A percentile compares a stretch with the other conserved stretches of the same genome.
Conservation (phyloP, 2,888 invertebrate genomes). For the Platynereis dumerilii region DNA sequence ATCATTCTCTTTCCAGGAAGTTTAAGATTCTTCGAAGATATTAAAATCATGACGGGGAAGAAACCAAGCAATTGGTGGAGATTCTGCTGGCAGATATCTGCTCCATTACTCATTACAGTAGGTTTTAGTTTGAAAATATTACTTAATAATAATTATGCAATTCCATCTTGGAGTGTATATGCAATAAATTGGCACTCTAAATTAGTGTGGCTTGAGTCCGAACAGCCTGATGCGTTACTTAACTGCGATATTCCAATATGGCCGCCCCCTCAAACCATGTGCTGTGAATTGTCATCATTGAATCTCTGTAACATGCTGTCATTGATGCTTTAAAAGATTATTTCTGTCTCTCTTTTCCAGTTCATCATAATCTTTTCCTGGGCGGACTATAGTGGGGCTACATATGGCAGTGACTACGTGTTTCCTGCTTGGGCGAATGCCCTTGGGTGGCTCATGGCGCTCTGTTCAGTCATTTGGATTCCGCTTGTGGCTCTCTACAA, state of each 20-base stretch:
- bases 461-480: slow-evolving; percentile 54
- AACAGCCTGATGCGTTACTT: no score
- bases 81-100: slow-evolving; percentile 35
- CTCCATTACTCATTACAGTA: slow-evolving; percentile 33
- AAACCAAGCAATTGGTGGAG: slow-evolving; percentile 33
- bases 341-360: slow-evolving; percentile 22
- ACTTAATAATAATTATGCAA: no score
- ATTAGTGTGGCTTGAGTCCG: no score
- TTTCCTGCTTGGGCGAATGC: slow-evolving; percentile 41
- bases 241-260: no score
- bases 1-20: slow-evolving; percentile 22
- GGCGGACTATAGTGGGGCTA: slow-evolving; percentile 47
- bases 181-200: no score
- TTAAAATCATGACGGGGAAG: slow-evolving; percentile 33
- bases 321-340: no score
- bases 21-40: slow-evolving; percentile 32
- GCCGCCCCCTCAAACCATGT: no score
- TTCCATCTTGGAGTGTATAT: no score
- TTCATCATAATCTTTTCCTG: slow-evolving; percentile 41
- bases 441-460: slow-evolving; percentile 51
- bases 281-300: no score
- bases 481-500: slow-evolving; percentile 48
- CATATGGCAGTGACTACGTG: slow-evolving; percentile 54
- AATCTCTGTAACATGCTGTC: no score
- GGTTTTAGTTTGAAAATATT: no score